phyloP scores from a whole-genome alignment of 2,113 vertebrate species.

The Gallinago jamesoni region DNA sequence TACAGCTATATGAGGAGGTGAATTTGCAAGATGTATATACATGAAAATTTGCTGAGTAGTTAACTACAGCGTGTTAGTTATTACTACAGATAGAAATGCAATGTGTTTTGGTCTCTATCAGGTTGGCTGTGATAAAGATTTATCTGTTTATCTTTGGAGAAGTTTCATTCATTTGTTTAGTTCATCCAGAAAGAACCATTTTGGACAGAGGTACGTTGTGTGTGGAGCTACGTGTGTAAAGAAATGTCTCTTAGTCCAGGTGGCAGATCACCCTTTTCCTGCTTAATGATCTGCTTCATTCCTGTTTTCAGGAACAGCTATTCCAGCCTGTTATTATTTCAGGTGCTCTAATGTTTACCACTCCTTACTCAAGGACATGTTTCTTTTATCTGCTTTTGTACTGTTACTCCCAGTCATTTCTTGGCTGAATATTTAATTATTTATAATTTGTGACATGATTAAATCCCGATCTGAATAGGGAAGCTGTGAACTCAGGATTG shows the following conservation, averaged over 20 bases:
- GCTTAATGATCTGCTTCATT: not conserved
- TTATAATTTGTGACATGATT: not conserved
- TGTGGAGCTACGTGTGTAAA: not conserved
- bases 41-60: not conserved
- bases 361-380: not conserved
- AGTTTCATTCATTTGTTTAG: not conserved
- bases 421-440: not conserved
- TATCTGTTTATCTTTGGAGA: not conserved
- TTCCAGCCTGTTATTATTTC: not conserved
- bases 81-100: not conserved
- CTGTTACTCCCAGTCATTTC: not conserved
- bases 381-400: not conserved
- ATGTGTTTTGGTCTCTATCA: not conserved
- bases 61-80: not conserved
- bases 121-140: not conserved
- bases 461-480: not conserved
- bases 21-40: not conserved
- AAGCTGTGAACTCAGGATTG: not conserved
- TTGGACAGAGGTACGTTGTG: not conserved
- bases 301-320: not conserved
- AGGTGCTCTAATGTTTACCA: not conserved
- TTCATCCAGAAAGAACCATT: not conserved
- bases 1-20: not conserved
- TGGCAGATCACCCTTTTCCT: not conserved
- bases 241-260: not conserved